These are phyloP conservation scores for Drosophila navojoa DNA, from an alignment of 1,140 invertebrate species.

Conservation along the genomic window DNA sequence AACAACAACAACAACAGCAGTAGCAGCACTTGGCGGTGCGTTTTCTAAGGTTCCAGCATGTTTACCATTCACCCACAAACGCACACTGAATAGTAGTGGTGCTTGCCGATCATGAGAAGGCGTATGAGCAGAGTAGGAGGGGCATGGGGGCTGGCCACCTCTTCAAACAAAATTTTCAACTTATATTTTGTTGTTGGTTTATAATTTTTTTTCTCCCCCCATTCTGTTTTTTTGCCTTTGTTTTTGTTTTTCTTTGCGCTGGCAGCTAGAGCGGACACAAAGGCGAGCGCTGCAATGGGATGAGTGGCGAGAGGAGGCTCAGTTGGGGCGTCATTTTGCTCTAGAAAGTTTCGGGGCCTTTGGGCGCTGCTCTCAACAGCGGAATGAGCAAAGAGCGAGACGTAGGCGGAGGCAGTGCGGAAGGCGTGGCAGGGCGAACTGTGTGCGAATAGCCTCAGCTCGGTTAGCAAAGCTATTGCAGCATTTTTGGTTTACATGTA, in stretches of 20 bases:
- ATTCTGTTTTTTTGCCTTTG: slow-evolving; percentile 2
- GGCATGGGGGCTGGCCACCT: slow-evolving; percentile 19
- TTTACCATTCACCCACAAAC: slow-evolving; percentile 43
- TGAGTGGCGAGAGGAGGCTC: not conserved
- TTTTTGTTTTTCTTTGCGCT: slow-evolving; percentile 26
- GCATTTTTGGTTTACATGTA: slow-evolving; percentile 33
- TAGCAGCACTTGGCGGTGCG: slow-evolving; percentile 18
- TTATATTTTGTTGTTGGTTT: slow-evolving; percentile 43
- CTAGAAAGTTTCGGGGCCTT: slow-evolving; percentile 52
- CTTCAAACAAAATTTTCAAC: slow-evolving; percentile 69
- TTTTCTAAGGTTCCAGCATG: slow-evolving; percentile 41
- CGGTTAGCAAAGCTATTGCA: slow-evolving; percentile 10
- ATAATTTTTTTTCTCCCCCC: slow-evolving; percentile 24
- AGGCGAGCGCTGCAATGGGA: not conserved
- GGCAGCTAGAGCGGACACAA: slow-evolving; percentile 6
- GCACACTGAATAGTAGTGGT: slow-evolving; percentile 30
- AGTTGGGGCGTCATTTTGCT: slow-evolving; percentile 47
- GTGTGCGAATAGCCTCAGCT: not conserved
- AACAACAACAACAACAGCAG: slow-evolving; percentile 22
- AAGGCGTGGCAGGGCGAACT: not conserved
- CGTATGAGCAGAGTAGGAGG: not conserved
- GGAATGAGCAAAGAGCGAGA: slow-evolving; percentile 24
- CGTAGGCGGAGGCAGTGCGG: not conserved
- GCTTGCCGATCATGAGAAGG: not conserved
- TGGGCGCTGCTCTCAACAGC: slow-evolving; percentile 39